Base-by-base conservation (phyloP, 2,113 vertebrate genomes). In the Meles meles region DNA sequence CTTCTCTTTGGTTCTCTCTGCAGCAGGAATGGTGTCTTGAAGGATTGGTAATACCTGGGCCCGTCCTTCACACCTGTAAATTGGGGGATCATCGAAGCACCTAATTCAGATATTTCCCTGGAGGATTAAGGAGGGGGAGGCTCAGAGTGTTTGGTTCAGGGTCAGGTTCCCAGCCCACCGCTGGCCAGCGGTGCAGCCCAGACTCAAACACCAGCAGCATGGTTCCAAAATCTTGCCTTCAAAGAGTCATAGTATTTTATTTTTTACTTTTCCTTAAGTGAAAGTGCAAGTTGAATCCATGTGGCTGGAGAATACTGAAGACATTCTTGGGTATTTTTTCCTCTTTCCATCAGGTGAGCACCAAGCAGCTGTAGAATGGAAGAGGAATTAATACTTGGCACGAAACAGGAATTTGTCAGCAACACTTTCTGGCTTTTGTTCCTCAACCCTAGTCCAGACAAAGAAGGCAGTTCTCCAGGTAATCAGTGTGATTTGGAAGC, bases 51-150 rank as follows among this genome's bases (percentile, higher is more conserved):
- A 18, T 10, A 11, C 8, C 15, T 27, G 37, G 31, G 65, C 39
- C 23, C 0, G 6, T 34, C 10, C 34, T 76, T 49, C 7, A 8
- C 18, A 18, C 4, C 3, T 2, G 4, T 55, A 17, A 57, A 65
- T 34, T 9, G 20, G 27, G 23, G 37, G n/a, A 18, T 42, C 0
- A 27, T 17, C 3, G 15, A 3, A 74, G 39, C 27, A 0, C 23
- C 17, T 15, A 21, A 6, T 3, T 25, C 72, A 76, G 42, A 47
- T 1, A 25, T 29, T 69, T 69, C 18, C 67, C 67, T 69, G 67
- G 67, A n/a, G 4, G 67, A 69, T 69, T 37, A n/a, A n/a, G 34
- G 63, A 31, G 67, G 67, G 37, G 17, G 67, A 69, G 72, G 27
- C 42, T 47, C 42, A 29, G 27, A 76, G 72, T 69, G 65, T 27